These are phyloP conservation scores for Mohoua ochrocephala DNA, from an alignment of 2,113 vertebrate genomes.

Conservation along the genomic window DNA sequence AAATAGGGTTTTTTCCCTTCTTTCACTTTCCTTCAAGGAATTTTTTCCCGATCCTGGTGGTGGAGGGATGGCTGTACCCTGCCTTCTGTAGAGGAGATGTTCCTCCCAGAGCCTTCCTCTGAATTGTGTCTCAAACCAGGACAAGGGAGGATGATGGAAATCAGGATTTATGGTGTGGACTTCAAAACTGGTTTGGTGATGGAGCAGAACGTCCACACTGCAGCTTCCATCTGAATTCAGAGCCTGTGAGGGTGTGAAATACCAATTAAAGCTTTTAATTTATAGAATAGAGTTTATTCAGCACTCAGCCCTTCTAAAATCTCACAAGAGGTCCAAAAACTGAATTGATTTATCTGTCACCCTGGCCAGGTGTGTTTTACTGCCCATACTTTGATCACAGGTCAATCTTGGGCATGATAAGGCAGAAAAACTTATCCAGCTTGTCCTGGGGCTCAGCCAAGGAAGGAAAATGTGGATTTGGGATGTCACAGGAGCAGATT, in stretches of 20 bases:
- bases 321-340: background rate
- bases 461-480: background rate
- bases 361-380: background rate
- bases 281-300: background rate
- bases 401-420: background rate
- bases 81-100: no score
- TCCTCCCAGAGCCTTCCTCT: no score
- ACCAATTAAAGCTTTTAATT: background rate
- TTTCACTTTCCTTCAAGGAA: no score
- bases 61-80: no score
- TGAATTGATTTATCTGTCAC: background rate
- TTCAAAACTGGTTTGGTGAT: background rate
- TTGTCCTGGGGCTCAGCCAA: background rate
- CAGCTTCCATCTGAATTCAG: background rate
- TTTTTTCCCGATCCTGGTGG: no score
- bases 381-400: background rate
- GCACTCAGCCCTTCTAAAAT: background rate
- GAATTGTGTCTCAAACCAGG: no score
- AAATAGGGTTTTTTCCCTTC: no score
- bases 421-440: background rate
- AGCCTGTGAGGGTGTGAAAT: background rate
- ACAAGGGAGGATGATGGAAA: background rate
- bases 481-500: background rate
- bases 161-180: background rate
- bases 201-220: background rate